Conservation (phyloP, 2,113 vertebrate species). For the Xiphophorus couchianus region DNA sequence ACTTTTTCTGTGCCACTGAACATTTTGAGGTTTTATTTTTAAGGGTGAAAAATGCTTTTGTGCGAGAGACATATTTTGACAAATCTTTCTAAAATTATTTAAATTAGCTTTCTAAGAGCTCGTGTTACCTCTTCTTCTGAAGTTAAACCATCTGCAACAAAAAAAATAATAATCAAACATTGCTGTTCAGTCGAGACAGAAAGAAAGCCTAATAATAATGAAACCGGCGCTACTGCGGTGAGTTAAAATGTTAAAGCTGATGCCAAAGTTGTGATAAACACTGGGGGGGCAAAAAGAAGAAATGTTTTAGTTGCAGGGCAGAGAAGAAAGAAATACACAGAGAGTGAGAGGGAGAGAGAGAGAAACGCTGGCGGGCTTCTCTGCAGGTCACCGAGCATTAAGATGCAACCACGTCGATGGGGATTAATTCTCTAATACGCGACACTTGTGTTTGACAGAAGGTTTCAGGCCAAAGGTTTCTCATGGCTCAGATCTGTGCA, state of each 20-base stretch:
- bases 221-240: no score
- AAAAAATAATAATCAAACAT: background rate
- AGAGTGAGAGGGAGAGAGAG: background rate
- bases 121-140: background rate
- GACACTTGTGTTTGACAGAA: conserved; percentile 63
- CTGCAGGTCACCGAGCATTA: conserved; percentile 74
- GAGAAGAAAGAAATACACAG: background rate
- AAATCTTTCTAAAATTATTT: background rate
- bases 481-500: conserved; percentile 48
- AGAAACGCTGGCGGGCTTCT: conserved; percentile 54
- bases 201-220: background rate
- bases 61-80: background rate
- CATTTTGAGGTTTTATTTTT: background rate
- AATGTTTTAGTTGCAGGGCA: background rate
- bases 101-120: background rate
- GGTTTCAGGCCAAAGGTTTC: conserved; percentile 63
- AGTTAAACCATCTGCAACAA: background rate
- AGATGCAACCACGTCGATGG: conserved; percentile 53
- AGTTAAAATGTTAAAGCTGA: no score
- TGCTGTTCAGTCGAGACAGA: background rate
- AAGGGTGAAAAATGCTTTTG: background rate
- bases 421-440: conserved; percentile 70
- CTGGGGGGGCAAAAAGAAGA: background rate
- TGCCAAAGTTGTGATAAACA: background rate
- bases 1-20: background rate